A percentile compares a stretch with the other conserved stretches of the same genome.
Conservation (phyloP, 1,140 invertebrate genomes). For the Dinothrombium tinctorium region DNA sequence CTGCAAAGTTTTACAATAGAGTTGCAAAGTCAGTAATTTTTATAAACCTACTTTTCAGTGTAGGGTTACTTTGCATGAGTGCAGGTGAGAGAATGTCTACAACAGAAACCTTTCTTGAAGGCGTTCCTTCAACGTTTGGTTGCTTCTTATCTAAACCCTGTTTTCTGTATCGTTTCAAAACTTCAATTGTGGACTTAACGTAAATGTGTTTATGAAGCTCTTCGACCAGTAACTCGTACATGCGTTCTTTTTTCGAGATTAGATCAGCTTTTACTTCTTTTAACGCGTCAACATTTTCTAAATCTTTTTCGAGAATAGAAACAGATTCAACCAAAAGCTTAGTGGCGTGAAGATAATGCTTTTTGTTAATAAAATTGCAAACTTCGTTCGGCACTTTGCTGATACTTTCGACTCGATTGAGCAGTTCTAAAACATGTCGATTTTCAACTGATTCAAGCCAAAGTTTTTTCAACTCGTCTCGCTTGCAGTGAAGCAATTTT, state of each 20-base stretch:
- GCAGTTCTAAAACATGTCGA: slow-evolving; percentile 57
- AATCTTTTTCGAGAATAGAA: neutral
- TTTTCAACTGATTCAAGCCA: slow-evolving; percentile 82
- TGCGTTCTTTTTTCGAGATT: slow-evolving; percentile 39
- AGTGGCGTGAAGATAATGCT: slow-evolving; percentile 65
- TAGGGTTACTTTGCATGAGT: neutral
- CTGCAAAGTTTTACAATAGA: too few species aligned
- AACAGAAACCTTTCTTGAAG: slow-evolving; percentile 12
- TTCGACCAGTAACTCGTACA: slow-evolving; percentile 40
- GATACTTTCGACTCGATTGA: slow-evolving; percentile 64
- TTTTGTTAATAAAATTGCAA: slow-evolving; percentile 38
- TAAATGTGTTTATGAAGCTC: slow-evolving; percentile 51
- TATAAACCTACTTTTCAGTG: neutral
- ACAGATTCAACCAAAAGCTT: slow-evolving; percentile 34
- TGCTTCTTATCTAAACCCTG: slow-evolving; percentile 17
- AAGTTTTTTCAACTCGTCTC: slow-evolving; percentile 73
- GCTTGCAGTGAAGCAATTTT: slow-evolving; percentile 58
- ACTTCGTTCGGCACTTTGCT: slow-evolving; percentile 50
- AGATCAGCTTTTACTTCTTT: slow-evolving; percentile 46
- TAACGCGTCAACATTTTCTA: slow-evolving; percentile 41
- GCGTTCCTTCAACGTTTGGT: slow-evolving; percentile 16
- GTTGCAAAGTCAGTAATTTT: too few species aligned
- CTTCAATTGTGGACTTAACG: slow-evolving; percentile 19
- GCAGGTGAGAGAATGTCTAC: slow-evolving; percentile 6
- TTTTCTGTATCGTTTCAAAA: slow-evolving; percentile 18